Percentiles rank a stretch among this genome's conserved stretches.
Evolutionary conservation across 1,140 invertebrate genomes (phyloP).

Genomic region (Cydia pomonella): DNA sequence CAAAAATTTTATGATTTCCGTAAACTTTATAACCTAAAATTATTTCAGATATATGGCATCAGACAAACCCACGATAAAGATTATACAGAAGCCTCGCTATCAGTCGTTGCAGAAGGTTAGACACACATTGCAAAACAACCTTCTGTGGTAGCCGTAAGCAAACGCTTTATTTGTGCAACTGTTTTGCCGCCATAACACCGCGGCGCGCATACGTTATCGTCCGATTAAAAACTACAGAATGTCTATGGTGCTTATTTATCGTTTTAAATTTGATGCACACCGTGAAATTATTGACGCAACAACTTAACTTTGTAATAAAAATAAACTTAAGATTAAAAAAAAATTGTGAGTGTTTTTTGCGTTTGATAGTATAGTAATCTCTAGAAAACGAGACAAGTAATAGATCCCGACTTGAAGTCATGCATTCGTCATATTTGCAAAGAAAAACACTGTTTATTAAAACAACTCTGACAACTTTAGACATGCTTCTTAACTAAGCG

Average conservation of each 20-base stretch:
- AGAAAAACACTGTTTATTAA: too few relatives aligned
- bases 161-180: conserved; percentile 25
- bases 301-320: not conserved
- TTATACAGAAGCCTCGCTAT: not conserved
- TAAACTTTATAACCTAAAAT: not conserved
- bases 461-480: too few relatives aligned
- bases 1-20: not conserved
- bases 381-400: too few relatives aligned
- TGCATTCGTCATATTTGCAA: too few relatives aligned
- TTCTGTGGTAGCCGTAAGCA: conserved; percentile 24
- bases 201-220: not conserved
- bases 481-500: not conserved
- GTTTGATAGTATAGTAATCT: too few relatives aligned
- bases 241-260: not conserved
- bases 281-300: not conserved
- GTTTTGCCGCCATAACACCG: conserved; percentile 18
- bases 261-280: not conserved
- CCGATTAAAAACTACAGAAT: conserved; percentile 10
- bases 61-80: not conserved
- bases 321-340: too few relatives aligned
- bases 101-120: conserved; percentile 27
- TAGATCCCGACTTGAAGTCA: too few relatives aligned
- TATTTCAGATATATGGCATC: not conserved
- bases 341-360: too few relatives aligned
- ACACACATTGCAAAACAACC: conserved; percentile 30